Evolutionary conservation across 2,888 invertebrate species (phyloP), one percentile per base, ranked within the genome.

Genomic region (Argyresthia albistria): DNA sequence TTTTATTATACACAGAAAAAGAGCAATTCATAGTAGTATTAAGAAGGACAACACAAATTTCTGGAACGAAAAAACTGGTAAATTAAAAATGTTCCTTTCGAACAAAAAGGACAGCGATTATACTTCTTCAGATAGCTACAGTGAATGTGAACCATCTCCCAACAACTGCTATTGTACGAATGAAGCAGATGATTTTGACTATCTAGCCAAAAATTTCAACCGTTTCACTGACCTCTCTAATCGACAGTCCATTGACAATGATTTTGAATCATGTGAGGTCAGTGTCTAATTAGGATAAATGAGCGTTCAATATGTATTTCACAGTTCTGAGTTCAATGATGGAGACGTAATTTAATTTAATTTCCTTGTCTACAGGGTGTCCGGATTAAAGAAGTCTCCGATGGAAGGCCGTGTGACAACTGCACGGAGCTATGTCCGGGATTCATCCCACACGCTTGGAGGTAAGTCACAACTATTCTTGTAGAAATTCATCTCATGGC

Each of bases 361-460:
- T 35, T 56, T 55, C 52, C 62, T 66, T 71, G 63, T 64, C 90
- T 90, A 2, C 91, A 97, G 96, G 95, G 94, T 60, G 93, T 95
- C 57, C 90, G 95, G 67, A 94, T 96, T 69, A 93, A 94, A 68
- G 97, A 97, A 81, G 90, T 93, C 51, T 95, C 96, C 57, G 93
- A 94, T 61, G 96, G 96, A 25, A 93, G 95, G 64, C 94, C 95
- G 43, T 97, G 97, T 69, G 91, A 94, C 69, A 91, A 92, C 69
- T 97, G 97, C 73, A 92, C 91, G 54, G 93, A 94, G 66, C 88
- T 91, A 57, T 97, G 96, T 74, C 90, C 93, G 11, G 97, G 97
- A 49, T 97, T 95, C 80, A 90, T 91, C 55, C 91, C 93, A 53
- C 97, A 97, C 76, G 88, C 90, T 63, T 97, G 96, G 96, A 93